Conservation (phyloP, 2,797 vertebrate species). For the Vipera ursinii region DNA sequence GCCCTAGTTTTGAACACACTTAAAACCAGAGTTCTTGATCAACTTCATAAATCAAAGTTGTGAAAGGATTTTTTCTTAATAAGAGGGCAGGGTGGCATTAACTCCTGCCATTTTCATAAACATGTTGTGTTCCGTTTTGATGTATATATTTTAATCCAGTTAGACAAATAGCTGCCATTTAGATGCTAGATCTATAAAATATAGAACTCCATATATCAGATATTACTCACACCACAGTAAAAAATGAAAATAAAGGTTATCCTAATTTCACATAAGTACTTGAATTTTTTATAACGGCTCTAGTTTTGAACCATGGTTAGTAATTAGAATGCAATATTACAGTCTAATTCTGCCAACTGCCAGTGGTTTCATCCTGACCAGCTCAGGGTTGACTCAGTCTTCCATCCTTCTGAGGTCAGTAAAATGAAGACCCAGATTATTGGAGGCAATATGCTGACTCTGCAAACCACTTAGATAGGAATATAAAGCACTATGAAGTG, state of each 20-base stretch:
- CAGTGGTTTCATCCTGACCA: not conserved
- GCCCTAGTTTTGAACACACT: not conserved
- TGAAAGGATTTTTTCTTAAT: not conserved
- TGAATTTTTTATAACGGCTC: not conserved
- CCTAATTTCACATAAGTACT: conserved; percentile 4
- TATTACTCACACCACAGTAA: conserved; percentile 6
- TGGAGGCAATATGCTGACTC: not conserved
- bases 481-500: not conserved
- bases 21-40: not conserved
- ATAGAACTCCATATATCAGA: not conserved
- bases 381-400: not conserved
- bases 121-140: not conserved
- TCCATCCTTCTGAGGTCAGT: not conserved
- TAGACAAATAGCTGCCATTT: not conserved
- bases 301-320: not conserved
- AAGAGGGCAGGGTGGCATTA: not conserved
- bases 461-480: not conserved
- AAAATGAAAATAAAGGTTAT: too few species aligned
- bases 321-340: not conserved
- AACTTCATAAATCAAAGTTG: not conserved
- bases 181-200: not conserved
- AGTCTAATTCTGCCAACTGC: not conserved
- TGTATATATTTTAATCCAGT: not conserved
- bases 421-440: not conserved
- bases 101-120: not conserved